These are phyloP conservation scores for Sebastes glaucus DNA, from an alignment of 2,797 vertebrate genomes.

Conservation along the genomic window DNA sequence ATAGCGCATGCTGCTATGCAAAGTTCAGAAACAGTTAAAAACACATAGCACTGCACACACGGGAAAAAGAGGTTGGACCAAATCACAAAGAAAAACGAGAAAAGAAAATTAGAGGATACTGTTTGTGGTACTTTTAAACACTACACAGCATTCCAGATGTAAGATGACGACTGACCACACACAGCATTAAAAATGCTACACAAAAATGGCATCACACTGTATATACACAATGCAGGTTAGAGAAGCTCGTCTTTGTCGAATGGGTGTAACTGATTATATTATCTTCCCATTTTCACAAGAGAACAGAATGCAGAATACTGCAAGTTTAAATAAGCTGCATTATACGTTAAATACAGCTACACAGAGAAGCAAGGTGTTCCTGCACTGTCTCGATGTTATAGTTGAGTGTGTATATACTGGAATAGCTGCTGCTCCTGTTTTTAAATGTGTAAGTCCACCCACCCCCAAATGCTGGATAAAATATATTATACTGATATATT, in stretches of 20 bases:
- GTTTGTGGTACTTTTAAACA: conserved; percentile 77
- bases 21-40: conserved; percentile 75
- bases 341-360: conserved; percentile 75
- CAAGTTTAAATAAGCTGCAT: conserved; percentile 78
- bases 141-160: conserved; percentile 79
- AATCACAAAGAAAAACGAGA: conserved; percentile 66
- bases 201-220: conserved; percentile 80
- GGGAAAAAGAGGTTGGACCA: conserved; percentile 70
- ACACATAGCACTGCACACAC: conserved; percentile 81
- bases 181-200: conserved; percentile 83
- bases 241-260: conserved; percentile 74
- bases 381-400: conserved; percentile 76
- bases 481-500: conserved; percentile 81
- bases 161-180: conserved; percentile 76
- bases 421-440: conserved; percentile 76
- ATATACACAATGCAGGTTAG: conserved; percentile 82
- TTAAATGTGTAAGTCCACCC: conserved; percentile 73
- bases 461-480: conserved; percentile 76
- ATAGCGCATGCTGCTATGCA: conserved; percentile 88
- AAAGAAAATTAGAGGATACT: conserved; percentile 54
- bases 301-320: conserved; percentile 63
- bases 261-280: conserved; percentile 74
- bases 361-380: conserved; percentile 80
- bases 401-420: conserved; percentile 75
- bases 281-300: conserved; percentile 71